Base-by-base conservation (phyloP, 1,140 invertebrate species). In the Zaprionus lachaisei region DNA sequence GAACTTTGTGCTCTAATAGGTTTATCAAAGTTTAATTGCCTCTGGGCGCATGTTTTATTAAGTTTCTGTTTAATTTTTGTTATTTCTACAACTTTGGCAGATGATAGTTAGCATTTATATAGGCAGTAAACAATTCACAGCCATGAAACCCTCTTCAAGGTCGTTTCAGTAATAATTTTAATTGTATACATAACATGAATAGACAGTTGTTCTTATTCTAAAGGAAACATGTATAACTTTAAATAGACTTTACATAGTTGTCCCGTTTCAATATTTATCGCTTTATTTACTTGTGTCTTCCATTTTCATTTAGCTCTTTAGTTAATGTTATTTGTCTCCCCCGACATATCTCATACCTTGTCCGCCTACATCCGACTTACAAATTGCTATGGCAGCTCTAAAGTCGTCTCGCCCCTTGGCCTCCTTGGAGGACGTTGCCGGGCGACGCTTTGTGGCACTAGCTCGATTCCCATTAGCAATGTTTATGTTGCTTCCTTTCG, bases 391-490 rank as follows among this genome's bases (percentile, higher is more conserved):
- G 37, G 11, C 44, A 41, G 66, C 60, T 73, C 56, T 41, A 68
- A 54, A 66, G 54, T 60, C 55, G 9, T 17, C 41, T 17, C 15
- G 1, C 49, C 9, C 17, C 49, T 26, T 12, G 14, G 4, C 22
- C 17, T 5, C 4, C 3, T 11, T 22, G 47, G 41, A 17, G 41
- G n/a, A 1, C 14, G 47, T 49, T 44, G 15, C 41, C n/a, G 2
- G 41, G 41, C 41, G 6, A 17, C 47, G 65, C 3, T 49, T 57
- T 26, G 28, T 28, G 34, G 28, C 37, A n/a, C 20, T 22, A 49
- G 51, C 68, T 41, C 24, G 37, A 57, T 57, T 72, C 20, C 57
- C 65, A 69, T 74, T 74, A 74, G 72, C n/a, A 20, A 69, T 68
- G 65, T 62, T 74, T 69, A 74, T 68, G 57, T 61, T 68, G 24